Conservation (phyloP, 2,113 vertebrate genomes). For the Oreotragus oreotragus region DNA sequence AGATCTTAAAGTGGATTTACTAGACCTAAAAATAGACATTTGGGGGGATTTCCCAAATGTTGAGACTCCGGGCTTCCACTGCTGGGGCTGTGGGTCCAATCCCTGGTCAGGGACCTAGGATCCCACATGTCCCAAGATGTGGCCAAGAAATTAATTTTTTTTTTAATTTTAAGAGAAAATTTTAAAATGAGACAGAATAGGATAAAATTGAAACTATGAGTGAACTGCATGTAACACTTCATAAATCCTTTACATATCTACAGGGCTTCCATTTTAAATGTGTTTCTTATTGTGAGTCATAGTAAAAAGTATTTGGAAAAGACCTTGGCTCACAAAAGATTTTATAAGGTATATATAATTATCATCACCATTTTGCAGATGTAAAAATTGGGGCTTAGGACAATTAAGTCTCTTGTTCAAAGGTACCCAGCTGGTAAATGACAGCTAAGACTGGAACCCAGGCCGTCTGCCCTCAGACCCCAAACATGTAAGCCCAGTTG, state of each 20-base stretch:
- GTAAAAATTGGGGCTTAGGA: background rate
- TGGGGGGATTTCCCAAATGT: background rate
- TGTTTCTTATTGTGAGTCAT: background rate
- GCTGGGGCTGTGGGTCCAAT: background rate
- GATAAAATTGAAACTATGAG: background rate
- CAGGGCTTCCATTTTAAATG: background rate
- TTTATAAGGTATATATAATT: background rate
- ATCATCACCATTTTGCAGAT: background rate
- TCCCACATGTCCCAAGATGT: background rate
- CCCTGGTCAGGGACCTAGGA: background rate
- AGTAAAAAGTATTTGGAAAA: background rate
- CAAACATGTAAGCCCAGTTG: background rate
- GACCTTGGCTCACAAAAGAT: background rate
- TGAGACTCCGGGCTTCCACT: background rate
- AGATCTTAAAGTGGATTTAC: background rate
- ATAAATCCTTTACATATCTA: background rate
- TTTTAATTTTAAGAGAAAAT: background rate
- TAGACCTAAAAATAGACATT: background rate
- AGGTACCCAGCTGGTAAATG: background rate
- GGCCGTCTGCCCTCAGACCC: background rate
- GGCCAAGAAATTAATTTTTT: background rate
- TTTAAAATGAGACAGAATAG: background rate
- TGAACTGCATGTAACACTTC: background rate
- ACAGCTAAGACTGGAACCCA: background rate
- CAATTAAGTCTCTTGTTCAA: conserved; percentile 11